Conservation (phyloP, 2,888 invertebrate species). For the Erebia palarica region DNA sequence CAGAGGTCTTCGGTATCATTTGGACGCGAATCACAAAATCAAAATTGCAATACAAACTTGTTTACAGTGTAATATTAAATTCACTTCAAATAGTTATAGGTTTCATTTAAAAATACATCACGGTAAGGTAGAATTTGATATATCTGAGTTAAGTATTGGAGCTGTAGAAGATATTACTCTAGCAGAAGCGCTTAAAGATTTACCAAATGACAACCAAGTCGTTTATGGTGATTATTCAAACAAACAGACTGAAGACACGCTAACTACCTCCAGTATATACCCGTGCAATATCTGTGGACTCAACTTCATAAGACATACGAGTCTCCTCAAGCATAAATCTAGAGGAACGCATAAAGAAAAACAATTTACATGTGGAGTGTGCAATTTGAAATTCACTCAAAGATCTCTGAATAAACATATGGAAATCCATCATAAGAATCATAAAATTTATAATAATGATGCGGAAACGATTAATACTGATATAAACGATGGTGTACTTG, state of each 20-base stretch:
- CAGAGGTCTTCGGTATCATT: slow-evolving; percentile 27
- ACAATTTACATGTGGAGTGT: background rate
- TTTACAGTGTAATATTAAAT: slow-evolving; percentile 33
- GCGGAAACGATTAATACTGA: background rate
- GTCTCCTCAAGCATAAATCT: background rate
- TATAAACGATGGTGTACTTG: background rate
- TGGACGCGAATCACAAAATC: slow-evolving; percentile 13
- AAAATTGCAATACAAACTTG: slow-evolving; percentile 20
- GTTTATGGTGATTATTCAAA: background rate
- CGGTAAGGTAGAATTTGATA: background rate
- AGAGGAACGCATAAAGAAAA: background rate
- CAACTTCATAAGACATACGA: background rate
- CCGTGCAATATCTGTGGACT: background rate
- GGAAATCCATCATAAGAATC: background rate
- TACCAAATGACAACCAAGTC: background rate
- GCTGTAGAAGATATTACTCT: background rate
- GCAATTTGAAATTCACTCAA: background rate
- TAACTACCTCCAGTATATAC: background rate
- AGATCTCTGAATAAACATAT: background rate
- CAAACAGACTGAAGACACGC: background rate
- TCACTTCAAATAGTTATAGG: slow-evolving; percentile 21
- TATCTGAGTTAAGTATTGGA: slow-evolving; percentile 17
- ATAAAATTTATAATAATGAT: background rate
- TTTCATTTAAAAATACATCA: slow-evolving; percentile 38
- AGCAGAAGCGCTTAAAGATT: slow-evolving; percentile 11